A percentile compares a stretch with the other conserved stretches of the same genome.
These are phyloP conservation scores for Phylloscopus trochilus DNA, from an alignment of 2,113 vertebrate genomes.

Conservation along the genomic window DNA sequence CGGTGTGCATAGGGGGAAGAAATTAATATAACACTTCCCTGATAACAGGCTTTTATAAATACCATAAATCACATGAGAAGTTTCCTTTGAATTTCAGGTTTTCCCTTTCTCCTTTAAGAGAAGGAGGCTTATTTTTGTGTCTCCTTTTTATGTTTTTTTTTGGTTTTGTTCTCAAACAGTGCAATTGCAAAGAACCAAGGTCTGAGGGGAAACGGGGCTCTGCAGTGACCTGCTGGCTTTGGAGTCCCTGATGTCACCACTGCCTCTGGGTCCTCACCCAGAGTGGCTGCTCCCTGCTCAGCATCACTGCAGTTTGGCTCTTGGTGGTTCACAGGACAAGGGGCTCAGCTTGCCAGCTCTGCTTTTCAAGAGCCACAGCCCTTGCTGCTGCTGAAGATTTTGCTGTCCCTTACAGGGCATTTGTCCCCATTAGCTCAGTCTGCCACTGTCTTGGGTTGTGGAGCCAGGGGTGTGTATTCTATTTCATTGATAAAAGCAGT, in stretches of 20 bases:
- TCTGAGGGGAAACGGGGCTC: not conserved
- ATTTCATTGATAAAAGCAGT: too few species aligned
- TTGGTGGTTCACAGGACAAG: not conserved
- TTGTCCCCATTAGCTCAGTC: not conserved
- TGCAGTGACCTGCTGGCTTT: not conserved
- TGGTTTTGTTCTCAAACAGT: not conserved
- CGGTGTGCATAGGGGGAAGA: not conserved
- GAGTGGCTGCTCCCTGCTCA: not conserved
- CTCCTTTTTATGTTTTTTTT: not conserved
- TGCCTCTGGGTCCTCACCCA: not conserved
- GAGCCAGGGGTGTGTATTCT: too few species aligned
- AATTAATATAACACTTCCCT: constrained; percentile 7
- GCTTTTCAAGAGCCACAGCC: rapidly evolving
- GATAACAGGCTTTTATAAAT: constrained; percentile 14
- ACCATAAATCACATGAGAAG: not conserved
- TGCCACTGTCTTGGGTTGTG: too few species aligned
- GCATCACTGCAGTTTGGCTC: not conserved
- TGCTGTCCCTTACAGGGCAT: not conserved
- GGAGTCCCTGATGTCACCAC: not conserved
- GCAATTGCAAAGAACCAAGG: not conserved
- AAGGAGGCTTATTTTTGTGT: not conserved
- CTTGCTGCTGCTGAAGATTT: not conserved
- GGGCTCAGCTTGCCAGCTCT: not conserved
- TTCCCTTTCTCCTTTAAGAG: constrained; percentile 20
- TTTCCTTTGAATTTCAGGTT: constrained; percentile 42